These are phyloP conservation scores for Menidia beryllina DNA, from an alignment of 2,113 vertebrate species.

Conservation along the genomic window DNA sequence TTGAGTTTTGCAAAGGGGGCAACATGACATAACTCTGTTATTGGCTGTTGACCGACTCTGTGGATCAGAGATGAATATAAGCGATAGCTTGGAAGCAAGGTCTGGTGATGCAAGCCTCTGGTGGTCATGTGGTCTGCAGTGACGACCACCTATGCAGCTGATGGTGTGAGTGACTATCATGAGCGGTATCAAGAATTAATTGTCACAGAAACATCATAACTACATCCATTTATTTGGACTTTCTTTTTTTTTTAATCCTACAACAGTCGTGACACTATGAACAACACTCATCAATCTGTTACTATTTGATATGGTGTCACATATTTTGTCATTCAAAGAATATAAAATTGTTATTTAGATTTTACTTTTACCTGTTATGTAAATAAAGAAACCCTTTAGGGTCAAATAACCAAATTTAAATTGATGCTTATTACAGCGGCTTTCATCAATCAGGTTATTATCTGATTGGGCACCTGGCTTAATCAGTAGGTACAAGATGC, in stretches of 20 bases:
- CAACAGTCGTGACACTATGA: no score
- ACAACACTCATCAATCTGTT: background rate
- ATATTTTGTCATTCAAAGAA: constrained; percentile 10
- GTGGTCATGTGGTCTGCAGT: constrained; percentile 44
- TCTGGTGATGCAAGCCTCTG: constrained; percentile 46
- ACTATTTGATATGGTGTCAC: background rate
- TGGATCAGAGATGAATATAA: constrained; percentile 7
- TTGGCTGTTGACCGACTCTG: constrained; percentile 31
- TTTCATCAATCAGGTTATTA: constrained; percentile 72
- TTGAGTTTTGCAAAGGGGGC: constrained; percentile 23
- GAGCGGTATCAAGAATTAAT: constrained; percentile 27
- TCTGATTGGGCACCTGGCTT: constrained; percentile 72
- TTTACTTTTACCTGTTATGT: background rate
- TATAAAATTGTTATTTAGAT: no score
- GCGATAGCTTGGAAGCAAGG: constrained; percentile 26
- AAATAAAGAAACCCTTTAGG: constrained; percentile 11
- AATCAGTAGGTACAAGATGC: constrained; percentile 72
- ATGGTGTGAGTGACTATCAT: constrained; percentile 36
- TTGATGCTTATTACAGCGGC: constrained; percentile 53
- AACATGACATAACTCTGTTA: constrained; percentile 42
- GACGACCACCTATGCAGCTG: constrained; percentile 54
- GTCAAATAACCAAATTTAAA: constrained; percentile 46
- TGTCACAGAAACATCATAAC: background rate
- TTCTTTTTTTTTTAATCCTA: no score
- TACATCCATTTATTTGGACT: no score